Evolutionary conservation across 2,797 vertebrate genomes (phyloP).

Genomic region (Urosaurus nigricauda): DNA sequence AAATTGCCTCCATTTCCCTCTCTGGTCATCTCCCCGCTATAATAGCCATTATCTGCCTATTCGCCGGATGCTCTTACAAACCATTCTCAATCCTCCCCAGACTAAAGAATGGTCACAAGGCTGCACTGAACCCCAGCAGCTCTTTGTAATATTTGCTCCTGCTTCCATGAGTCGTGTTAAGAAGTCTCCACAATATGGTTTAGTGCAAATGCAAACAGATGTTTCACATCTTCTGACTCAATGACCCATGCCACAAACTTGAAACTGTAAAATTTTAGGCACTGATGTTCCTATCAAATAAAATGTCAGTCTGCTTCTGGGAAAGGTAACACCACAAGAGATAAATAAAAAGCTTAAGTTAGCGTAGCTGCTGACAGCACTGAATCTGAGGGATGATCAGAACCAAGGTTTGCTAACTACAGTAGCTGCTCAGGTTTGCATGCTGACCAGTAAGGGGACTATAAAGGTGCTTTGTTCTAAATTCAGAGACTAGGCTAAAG

Average conservation of each 20-base stretch:
- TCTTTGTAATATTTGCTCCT: slow-evolving; percentile 50
- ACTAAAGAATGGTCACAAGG: slow-evolving; percentile 37
- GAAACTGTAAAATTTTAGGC: slow-evolving; percentile 69
- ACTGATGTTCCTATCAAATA: slow-evolving; percentile 73
- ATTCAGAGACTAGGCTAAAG: background rate
- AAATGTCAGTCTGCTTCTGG: slow-evolving; percentile 69
- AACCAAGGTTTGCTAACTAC: slow-evolving; percentile 64
- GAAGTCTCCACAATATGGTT: slow-evolving; percentile 57
- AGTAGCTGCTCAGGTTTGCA: slow-evolving; percentile 66
- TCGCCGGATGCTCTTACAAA: slow-evolving; percentile 54
- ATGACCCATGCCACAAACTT: slow-evolving; percentile 66
- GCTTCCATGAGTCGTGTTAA: slow-evolving; percentile 34
- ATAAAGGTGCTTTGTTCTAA: background rate
- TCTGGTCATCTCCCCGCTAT: slow-evolving; percentile 41
- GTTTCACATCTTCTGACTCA: slow-evolving; percentile 70
- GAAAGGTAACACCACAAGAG: slow-evolving; percentile 49
- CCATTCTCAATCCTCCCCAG: slow-evolving; percentile 58
- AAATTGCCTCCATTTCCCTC: slow-evolving; percentile 48
- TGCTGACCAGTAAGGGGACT: slow-evolving; percentile 59
- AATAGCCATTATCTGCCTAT: slow-evolving; percentile 63
- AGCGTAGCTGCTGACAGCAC: slow-evolving; percentile 65
- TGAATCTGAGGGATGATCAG: slow-evolving; percentile 68
- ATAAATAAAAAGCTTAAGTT: slow-evolving; percentile 66
- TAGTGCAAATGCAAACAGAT: slow-evolving; percentile 74
- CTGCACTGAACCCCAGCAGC: slow-evolving; percentile 56